Percentiles rank a stretch among this genome's conserved stretches.
These are phyloP conservation scores for Epinotia demarniana DNA, from an alignment of 2,888 invertebrate species.

Conservation along the genomic window DNA sequence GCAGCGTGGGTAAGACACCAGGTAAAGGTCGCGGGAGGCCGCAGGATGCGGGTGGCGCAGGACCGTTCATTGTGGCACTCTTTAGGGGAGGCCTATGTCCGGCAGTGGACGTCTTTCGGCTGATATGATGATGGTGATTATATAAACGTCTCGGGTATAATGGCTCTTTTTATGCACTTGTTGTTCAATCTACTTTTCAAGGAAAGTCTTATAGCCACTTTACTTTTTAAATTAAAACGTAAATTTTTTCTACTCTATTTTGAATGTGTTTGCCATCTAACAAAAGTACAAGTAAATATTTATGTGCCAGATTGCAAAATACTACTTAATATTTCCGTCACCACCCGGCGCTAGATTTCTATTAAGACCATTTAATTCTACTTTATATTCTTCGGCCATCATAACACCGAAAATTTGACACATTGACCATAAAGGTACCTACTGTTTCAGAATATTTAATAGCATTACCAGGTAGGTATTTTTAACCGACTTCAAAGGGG, in stretches of 20 bases:
- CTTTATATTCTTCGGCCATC: slow-evolving; percentile 33
- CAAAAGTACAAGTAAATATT: slow-evolving; percentile 10
- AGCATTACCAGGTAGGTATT: background rate
- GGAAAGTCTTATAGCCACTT: too few species aligned
- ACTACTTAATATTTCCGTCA: slow-evolving; percentile 31
- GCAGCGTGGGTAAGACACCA: too few species aligned
- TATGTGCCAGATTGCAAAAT: background rate
- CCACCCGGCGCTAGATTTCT: slow-evolving; percentile 27
- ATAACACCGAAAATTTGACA: slow-evolving; percentile 41
- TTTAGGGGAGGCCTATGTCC: too few species aligned
- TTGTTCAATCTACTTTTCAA: too few species aligned
- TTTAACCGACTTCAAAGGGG: too few species aligned
- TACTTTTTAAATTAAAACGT: background rate
- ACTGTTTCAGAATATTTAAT: slow-evolving; percentile 21
- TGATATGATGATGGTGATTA: too few species aligned
- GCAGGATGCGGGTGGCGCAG: too few species aligned
- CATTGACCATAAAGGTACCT: slow-evolving; percentile 32
- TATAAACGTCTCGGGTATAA: too few species aligned
- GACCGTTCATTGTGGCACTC: too few species aligned
- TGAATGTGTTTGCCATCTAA: background rate
- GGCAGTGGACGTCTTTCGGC: too few species aligned
- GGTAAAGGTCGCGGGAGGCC: too few species aligned
- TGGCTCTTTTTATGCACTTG: too few species aligned
- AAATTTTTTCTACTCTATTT: background rate
- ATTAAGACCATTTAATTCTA: slow-evolving; percentile 14